These are phyloP conservation scores for Drosophila arizonae DNA, from an alignment of 1,140 invertebrate species.

Conservation along the genomic window DNA sequence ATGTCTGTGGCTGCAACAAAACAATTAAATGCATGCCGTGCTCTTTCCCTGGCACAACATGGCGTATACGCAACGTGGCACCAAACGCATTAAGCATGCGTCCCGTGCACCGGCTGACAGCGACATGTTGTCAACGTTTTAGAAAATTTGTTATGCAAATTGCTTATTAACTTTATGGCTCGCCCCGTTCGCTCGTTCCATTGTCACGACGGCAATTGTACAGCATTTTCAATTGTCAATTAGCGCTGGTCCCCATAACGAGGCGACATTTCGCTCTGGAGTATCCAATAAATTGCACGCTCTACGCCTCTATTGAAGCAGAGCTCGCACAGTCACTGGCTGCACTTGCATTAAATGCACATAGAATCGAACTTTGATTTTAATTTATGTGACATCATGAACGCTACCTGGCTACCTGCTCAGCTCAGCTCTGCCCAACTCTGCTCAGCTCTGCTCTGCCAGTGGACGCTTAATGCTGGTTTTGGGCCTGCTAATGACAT, in stretches of 20 bases:
- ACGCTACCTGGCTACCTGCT: constrained; percentile 2
- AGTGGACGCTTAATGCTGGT: not conserved
- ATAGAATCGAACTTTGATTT: constrained; percentile 68
- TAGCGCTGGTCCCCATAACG: constrained; percentile 39
- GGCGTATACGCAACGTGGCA: constrained; percentile 65
- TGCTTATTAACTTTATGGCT: constrained; percentile 80
- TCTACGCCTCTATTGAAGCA: constrained; percentile 16
- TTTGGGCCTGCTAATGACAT: constrained; percentile 68
- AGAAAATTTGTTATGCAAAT: constrained; percentile 81
- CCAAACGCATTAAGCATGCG: constrained; percentile 50
- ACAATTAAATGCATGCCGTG: constrained; percentile 72
- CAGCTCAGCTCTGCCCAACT: not conserved
- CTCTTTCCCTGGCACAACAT: constrained; percentile 9
- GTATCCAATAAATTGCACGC: constrained; percentile 31
- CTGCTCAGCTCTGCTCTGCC: not conserved
- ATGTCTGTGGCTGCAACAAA: constrained; percentile 21
- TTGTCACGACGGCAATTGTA: constrained; percentile 31
- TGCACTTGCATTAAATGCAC: constrained; percentile 55
- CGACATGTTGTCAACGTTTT: constrained; percentile 75
- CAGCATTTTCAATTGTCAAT: constrained; percentile 75
- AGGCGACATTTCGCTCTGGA: constrained; percentile 15
- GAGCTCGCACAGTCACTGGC: not conserved
- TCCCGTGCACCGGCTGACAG: constrained; percentile 25
- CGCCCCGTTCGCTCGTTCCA: constrained; percentile 39
- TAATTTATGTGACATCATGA: constrained; percentile 64